Evolutionary conservation across 1,140 invertebrate species (phyloP).

Genomic region (Pentalonia nigronervosa): DNA sequence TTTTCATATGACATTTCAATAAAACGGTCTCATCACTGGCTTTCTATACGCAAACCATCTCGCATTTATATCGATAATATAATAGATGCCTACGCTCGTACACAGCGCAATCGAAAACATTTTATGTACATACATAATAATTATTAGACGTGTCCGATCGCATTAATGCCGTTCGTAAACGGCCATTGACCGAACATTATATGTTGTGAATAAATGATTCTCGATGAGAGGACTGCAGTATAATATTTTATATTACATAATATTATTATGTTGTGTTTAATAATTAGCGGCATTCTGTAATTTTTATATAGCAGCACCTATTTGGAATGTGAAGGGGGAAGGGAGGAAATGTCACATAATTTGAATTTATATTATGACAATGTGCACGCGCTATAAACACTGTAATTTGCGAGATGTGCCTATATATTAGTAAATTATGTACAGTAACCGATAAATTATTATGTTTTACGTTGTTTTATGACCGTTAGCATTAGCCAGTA

Average conservation of each 20-base stretch:
- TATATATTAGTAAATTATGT: neutral
- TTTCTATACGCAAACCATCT: neutral
- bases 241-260: neutral
- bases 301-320: neutral
- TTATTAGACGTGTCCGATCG: neutral
- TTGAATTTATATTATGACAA: neutral
- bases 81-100: neutral
- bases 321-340: neutral
- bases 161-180: neutral
- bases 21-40: neutral
- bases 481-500: neutral
- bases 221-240: neutral
- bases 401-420: neutral
- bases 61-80: neutral
- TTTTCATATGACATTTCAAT: neutral
- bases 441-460: neutral
- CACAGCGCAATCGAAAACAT: neutral
- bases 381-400: neutral
- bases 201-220: neutral
- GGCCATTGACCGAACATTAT: conserved; percentile 10
- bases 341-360: neutral
- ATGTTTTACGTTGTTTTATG: neutral
- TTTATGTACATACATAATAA: neutral
- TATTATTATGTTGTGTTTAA: neutral
- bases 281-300: neutral